Evolutionary conservation across 2,797 vertebrate species (phyloP), one percentile per base, ranked within the genome.

Genomic region (Hapalemur alaotrensis): DNA sequence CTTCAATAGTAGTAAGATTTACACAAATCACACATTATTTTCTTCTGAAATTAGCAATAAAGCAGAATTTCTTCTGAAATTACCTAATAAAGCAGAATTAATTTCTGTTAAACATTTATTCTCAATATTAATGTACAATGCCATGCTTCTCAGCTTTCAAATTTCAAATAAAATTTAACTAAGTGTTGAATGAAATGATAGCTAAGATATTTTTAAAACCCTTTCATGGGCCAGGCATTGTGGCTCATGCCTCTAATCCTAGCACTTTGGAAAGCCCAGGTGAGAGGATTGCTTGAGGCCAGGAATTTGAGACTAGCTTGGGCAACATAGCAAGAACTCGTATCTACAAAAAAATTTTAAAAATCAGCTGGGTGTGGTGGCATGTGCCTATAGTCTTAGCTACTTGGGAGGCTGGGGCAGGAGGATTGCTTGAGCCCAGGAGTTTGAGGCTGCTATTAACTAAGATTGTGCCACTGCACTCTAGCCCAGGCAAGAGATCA

Each of bases 51-150:
- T 95, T 96, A 89, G 20, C 20, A 73, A 48, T 92, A 38, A 38
- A 38, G 38, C 38, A 38, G 38, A 38, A 38, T 38, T 38, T 38
- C 38, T 38, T 38, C 38, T 38, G 38, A 38, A 38, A 85, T 52
- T 46, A 73, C 14, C 35, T 95, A 95, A 61, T 63, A 89, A 75
- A 4, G 4, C n/a, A 95, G 59, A 89, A 95, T 97, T 59, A 83
- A 93, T 93, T 96, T 96, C 69, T 96, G 43, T 93, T 96, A 96
- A 94, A 65, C 41, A 82, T 67, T 87, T 96, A 76, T 78, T 96
- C 61, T 96, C 48, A 46, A 50, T 94, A 90, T 48, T 97, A 83
- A 95, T 70, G n/a, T 67, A 88, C 70, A 94, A 73, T 85, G 70
- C 25, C 63, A 86, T 78, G 61, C 69, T 92, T 89, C 67, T 95